These are phyloP conservation scores for Vanacampus margaritifer DNA, from an alignment of 2,113 vertebrate genomes.

Conservation along the genomic window DNA sequence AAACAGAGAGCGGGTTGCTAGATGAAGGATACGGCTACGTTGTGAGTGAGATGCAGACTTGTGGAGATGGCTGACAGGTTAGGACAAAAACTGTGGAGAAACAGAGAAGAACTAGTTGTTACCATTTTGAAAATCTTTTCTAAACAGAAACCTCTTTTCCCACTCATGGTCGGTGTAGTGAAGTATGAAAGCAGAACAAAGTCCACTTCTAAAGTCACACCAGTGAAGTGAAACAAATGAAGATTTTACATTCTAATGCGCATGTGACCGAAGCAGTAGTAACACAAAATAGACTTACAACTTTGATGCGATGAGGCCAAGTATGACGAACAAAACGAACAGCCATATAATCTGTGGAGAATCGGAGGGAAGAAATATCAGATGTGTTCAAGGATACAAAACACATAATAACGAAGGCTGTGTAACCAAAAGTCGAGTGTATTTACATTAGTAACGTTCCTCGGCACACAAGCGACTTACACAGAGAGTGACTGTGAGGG, in stretches of 20 bases:
- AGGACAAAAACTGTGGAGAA: conserved; percentile 85
- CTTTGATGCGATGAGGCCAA: conserved; percentile 65
- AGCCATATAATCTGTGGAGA: conserved; percentile 64
- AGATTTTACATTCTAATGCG: conserved; percentile 24
- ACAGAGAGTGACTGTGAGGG: conserved; percentile 78
- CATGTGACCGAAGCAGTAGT: conserved; percentile 19
- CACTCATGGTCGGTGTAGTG: background rate
- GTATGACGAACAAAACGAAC: conserved; percentile 58
- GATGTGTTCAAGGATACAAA: background rate
- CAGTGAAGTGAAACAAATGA: conserved; percentile 22
- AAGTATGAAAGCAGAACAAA: conserved; percentile 22
- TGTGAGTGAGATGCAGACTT: conserved; percentile 86
- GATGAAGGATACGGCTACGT: conserved; percentile 94
- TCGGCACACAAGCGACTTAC: conserved; percentile 43
- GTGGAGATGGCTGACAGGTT: conserved; percentile 90
- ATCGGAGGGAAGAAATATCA: conserved; percentile 8
- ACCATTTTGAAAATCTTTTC: background rate
- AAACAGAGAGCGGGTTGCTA: background rate
- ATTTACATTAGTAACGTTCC: background rate
- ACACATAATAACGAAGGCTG: background rate
- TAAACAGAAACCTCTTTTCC: conserved; percentile 1
- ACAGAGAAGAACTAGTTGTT: background rate
- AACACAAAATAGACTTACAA: conserved; percentile 52
- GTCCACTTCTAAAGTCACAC: conserved; percentile 17
- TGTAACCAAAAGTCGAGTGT: background rate